Percentiles rank a stretch among this genome's conserved stretches.
These are phyloP conservation scores for Bagarius yarrelli DNA, from an alignment of 2,113 vertebrate genomes.

Conservation along the genomic window DNA sequence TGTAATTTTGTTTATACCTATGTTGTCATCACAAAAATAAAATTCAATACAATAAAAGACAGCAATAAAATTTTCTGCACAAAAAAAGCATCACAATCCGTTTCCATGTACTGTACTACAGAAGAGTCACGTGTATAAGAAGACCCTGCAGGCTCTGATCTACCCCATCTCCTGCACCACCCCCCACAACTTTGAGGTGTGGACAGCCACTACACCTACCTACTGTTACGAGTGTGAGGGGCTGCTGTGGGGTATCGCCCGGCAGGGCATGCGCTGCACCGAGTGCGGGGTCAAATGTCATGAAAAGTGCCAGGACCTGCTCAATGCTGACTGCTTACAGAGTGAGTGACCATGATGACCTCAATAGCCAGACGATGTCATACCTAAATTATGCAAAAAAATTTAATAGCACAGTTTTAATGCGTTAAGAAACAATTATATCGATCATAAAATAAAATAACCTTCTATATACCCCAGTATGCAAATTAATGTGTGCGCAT, in stretches of 20 bases:
- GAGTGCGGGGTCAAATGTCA: constrained; percentile 98
- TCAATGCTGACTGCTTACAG: constrained; percentile 96
- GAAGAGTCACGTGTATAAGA: constrained; percentile 99
- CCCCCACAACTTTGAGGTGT: constrained; percentile 98
- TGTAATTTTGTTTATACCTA: background rate
- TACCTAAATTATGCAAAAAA: background rate
- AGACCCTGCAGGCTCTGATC: constrained; percentile 97
- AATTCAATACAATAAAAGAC: background rate
- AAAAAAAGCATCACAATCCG: background rate
- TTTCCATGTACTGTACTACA: constrained; percentile 55
- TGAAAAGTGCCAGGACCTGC: constrained; percentile 96
- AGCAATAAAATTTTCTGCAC: background rate
- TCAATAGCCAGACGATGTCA: background rate
- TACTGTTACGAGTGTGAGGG: constrained; percentile 99
- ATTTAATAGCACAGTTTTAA: background rate
- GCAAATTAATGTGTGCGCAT: background rate
- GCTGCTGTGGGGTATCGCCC: constrained; percentile 96
- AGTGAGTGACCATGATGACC: constrained; percentile 70
- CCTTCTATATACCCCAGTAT: too few relatives aligned
- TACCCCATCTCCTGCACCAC: constrained; percentile 98
- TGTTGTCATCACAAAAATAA: too few relatives aligned
- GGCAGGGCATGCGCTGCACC: constrained; percentile 96
- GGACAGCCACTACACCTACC: constrained; percentile 97
- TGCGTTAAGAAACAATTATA: background rate
- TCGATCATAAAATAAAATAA: too few relatives aligned